These are phyloP conservation scores for Pammene aurita DNA, from an alignment of 2,888 invertebrate species.

Conservation along the genomic window DNA sequence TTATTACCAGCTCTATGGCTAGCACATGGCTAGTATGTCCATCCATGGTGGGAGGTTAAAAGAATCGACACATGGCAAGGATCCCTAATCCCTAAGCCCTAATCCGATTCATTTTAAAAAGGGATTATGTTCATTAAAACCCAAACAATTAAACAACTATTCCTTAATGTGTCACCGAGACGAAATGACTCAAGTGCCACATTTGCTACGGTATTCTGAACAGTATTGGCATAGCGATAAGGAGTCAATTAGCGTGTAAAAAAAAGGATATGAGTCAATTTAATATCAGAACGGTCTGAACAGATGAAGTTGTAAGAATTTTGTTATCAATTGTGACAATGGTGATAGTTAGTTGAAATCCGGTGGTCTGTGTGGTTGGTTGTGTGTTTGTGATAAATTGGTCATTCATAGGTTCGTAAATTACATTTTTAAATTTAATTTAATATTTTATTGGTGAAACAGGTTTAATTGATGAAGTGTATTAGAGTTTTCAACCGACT, in stretches of 20 bases:
- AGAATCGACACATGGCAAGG: background rate
- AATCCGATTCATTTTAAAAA: background rate
- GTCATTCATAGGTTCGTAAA: background rate
- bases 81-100: background rate
- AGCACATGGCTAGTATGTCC: no score
- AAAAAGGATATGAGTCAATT: background rate
- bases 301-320: constrained; percentile 1
- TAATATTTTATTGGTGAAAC: no score
- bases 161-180: background rate
- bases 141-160: background rate
- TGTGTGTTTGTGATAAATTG: background rate
- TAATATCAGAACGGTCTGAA: background rate
- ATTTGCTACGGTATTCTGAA: background rate
- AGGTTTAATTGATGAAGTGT: no score
- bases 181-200: background rate
- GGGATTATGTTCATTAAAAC: background rate
- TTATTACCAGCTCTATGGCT: no score
- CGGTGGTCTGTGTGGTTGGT: background rate
- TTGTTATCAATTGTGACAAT: constrained; percentile 1
- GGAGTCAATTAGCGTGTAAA: background rate
- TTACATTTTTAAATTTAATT: background rate
- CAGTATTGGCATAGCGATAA: background rate
- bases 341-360: background rate
- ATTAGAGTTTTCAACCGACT: no score
- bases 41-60: no score